Base-by-base conservation (phyloP, 2,888 invertebrate species). In the Drosophila seclusa region DNA sequence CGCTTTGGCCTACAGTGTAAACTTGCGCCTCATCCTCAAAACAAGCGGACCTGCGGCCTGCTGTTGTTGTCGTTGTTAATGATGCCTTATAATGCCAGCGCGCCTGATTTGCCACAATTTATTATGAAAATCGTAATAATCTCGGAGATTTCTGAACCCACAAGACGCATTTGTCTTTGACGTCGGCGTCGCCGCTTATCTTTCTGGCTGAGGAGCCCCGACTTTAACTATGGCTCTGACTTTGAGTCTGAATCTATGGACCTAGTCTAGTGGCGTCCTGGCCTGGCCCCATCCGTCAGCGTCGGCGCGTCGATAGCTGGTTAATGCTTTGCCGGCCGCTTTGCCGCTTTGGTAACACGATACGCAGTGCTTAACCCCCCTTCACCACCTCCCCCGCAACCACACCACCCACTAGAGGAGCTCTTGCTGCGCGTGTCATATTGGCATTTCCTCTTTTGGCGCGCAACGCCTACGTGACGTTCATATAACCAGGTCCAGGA, bases 101-200 rank as follows among this genome's bases (percentile, higher is more conserved):
- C 91, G 91, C 88, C 91, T 91, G 91, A 91, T 91, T 91, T 91
- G 91, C 91, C 87, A 91, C 91, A 91, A 91, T 91, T 91, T 91
- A 92, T 91, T 91, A 91, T 91, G 90, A 87, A 87, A 87, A 88
- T 88, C 89, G 87, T 90, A 87, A 89, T 88, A 88, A 88, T 88
- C 89, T 88, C 73, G 49, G 84, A 87, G 90, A 90, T 87, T 89
- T 77, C 77, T 81, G 87, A 90, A 88, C 87, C 82, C 87, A 88
- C 87, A 88, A 88, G 87, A 90, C 87, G 90, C 90, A 87, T 88
- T 90, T 88, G 87, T 88, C 90, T 88, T 90, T 89, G 87, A 83
- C 90, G 86, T 81, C 83, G 78, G 49, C 72, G 63, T 61, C 66
- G 71, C 29, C 76, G 78, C 77, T 89, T 87, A 86, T 86, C 88